phyloP scores from a whole-genome alignment of 2,888 invertebrate species.

The Leptinotarsa rubiginosa region DNA sequence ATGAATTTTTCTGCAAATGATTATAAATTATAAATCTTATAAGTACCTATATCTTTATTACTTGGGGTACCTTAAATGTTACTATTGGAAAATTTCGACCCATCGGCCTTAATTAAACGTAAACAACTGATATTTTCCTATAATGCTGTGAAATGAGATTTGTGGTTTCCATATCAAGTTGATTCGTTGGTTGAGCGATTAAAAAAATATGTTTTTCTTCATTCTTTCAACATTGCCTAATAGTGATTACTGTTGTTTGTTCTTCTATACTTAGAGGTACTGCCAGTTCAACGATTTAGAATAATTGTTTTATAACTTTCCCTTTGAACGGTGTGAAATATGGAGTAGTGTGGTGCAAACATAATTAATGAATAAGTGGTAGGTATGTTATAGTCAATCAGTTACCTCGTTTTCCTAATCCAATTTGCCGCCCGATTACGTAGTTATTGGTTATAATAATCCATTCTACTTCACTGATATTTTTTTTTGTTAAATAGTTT shows the following conservation, averaged over 20 bases:
- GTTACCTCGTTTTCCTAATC: neutral
- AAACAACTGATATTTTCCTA: neutral
- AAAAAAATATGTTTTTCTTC: slow-evolving; percentile 8
- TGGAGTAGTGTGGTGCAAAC: neutral
- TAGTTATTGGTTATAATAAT: too few relatives aligned
- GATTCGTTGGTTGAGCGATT: neutral
- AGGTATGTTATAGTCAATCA: neutral
- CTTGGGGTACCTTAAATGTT: too few relatives aligned
- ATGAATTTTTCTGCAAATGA: too few relatives aligned
- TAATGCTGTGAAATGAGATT: neutral
- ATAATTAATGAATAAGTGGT: neutral
- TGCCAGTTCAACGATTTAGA: too few relatives aligned
- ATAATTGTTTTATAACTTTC: too few relatives aligned
- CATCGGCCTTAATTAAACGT: neutral
- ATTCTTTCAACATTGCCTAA: neutral
- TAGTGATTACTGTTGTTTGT: neutral
- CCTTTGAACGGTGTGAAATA: neutral
- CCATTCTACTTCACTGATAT: too few relatives aligned
- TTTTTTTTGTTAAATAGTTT: too few relatives aligned
- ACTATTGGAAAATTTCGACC: neutral
- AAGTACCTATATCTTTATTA: too few relatives aligned
- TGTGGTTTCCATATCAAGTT: neutral
- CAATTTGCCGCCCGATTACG: neutral
- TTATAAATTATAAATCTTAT: too few relatives aligned
- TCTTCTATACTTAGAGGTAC: neutral